Percentiles rank a stretch among this genome's conserved stretches.
These are phyloP conservation scores for Steinernema hermaphroditum DNA, from an alignment of 2,888 invertebrate species.

Conservation along the genomic window DNA sequence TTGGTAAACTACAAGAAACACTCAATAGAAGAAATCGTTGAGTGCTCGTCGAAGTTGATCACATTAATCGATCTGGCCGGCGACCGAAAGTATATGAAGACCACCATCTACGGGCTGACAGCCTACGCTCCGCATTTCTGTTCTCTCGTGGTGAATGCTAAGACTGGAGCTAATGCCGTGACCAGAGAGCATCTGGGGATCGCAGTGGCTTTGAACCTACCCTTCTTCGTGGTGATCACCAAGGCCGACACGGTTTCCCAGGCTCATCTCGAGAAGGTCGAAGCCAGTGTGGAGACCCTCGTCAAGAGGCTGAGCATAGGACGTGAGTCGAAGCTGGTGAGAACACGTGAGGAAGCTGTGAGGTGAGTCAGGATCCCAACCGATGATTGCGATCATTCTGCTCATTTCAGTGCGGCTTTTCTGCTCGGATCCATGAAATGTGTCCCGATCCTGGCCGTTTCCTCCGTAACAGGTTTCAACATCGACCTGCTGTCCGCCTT, in stretches of 20 bases:
- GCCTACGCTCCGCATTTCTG: constrained; percentile 71
- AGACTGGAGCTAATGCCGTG: constrained; percentile 71
- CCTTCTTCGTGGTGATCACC: constrained; percentile 89
- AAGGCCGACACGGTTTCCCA: constrained; percentile 83
- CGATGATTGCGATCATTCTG: too few relatives aligned
- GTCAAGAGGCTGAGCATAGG: neutral
- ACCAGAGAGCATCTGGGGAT: constrained; percentile 89
- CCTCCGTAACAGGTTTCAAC: constrained; percentile 82
- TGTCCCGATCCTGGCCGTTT: constrained; percentile 73
- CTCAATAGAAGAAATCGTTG: constrained; percentile 78
- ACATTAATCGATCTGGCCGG: constrained; percentile 94
- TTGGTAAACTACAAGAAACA: constrained; percentile 59
- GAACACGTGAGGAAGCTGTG: constrained; percentile 54
- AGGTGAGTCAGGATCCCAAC: constrained; percentile 29
- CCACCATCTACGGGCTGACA: constrained; percentile 85
- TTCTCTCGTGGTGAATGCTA: constrained; percentile 73
- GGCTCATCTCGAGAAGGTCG: constrained; percentile 65
- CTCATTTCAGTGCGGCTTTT: constrained; percentile 76
- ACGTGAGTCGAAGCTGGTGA: constrained; percentile 40
- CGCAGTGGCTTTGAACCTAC: constrained; percentile 72
- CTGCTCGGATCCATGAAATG: constrained; percentile 70
- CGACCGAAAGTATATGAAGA: constrained; percentile 89
- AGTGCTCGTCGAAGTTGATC: constrained; percentile 86
- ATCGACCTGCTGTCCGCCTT: constrained; percentile 73
- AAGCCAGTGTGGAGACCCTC: neutral